Conservation (phyloP, 2,888 invertebrate species). For the Euproctis similis region DNA sequence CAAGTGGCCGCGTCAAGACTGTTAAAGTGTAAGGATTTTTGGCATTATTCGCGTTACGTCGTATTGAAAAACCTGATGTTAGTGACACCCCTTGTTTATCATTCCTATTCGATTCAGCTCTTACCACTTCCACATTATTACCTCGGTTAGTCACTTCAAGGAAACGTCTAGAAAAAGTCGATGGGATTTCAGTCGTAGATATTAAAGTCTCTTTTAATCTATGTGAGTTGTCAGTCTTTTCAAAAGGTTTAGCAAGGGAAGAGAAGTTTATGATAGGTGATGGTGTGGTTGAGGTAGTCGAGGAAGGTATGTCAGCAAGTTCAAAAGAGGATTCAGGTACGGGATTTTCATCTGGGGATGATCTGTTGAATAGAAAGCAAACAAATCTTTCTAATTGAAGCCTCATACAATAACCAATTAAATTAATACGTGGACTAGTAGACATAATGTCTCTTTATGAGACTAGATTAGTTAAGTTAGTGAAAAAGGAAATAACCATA, state of each 20-base stretch:
- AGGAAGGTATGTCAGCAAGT: slow-evolving; percentile 48
- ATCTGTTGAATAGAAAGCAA: slow-evolving; percentile 77
- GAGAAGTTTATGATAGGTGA: slow-evolving; percentile 54
- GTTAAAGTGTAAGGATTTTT: slow-evolving; percentile 66
- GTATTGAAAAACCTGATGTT: slow-evolving; percentile 69
- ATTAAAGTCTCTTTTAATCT: slow-evolving; percentile 51
- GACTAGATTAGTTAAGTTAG: slow-evolving; percentile 25
- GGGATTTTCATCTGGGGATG: slow-evolving; percentile 70
- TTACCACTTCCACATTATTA: slow-evolving; percentile 42
- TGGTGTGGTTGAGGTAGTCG: slow-evolving; percentile 38
- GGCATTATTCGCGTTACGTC: slow-evolving; percentile 54
- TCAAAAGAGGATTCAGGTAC: slow-evolving; percentile 58
- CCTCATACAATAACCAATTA: slow-evolving; percentile 34
- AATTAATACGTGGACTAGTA: slow-evolving; percentile 18
- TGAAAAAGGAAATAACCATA: slow-evolving; percentile 16
- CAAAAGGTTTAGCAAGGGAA: slow-evolving; percentile 67
- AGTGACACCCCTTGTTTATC: slow-evolving; percentile 57
- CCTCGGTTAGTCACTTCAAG: slow-evolving; percentile 50
- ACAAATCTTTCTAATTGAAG: slow-evolving; percentile 65
- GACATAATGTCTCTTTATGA: slow-evolving; percentile 11
- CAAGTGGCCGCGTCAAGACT: slow-evolving; percentile 53
- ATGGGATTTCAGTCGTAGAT: slow-evolving; percentile 46
- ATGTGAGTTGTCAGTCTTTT: slow-evolving; percentile 61
- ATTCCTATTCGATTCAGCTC: slow-evolving; percentile 33
- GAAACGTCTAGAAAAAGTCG: slow-evolving; percentile 36